These are phyloP conservation scores for Coelopa frigida DNA, from an alignment of 1,140 invertebrate species.

Conservation along the genomic window DNA sequence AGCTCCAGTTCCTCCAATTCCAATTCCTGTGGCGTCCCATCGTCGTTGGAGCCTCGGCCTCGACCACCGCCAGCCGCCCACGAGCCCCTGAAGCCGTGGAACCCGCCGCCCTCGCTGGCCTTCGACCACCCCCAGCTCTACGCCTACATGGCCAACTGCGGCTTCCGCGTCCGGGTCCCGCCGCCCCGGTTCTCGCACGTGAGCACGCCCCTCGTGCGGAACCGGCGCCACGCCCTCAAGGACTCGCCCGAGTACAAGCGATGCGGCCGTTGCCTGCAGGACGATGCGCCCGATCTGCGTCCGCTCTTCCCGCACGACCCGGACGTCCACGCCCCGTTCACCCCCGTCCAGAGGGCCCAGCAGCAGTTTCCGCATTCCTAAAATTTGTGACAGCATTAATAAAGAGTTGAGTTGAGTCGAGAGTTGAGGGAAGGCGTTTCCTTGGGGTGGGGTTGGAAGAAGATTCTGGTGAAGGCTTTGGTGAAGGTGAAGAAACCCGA, in stretches of 20 bases:
- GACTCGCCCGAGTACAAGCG: slow-evolving; percentile 11
- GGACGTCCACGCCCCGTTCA: slow-evolving; percentile 14
- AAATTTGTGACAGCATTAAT: no score
- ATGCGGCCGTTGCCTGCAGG: background rate
- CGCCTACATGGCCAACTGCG: slow-evolving; percentile 8
- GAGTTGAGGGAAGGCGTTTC: no score
- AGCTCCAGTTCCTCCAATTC: background rate
- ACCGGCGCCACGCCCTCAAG: slow-evolving; percentile 13
- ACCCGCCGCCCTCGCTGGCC: slow-evolving; percentile 2
- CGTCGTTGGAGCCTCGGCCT: background rate
- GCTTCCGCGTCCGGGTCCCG: slow-evolving; percentile 6
- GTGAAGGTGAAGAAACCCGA: no score
- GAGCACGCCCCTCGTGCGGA: slow-evolving; percentile 10
- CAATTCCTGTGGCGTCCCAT: background rate
- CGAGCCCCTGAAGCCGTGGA: slow-evolving; percentile 7
- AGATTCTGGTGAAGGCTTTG: no score
- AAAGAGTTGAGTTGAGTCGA: no score
- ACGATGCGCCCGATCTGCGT: slow-evolving; percentile 9
- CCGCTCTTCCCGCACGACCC: slow-evolving; percentile 12
- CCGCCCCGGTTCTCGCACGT: slow-evolving; percentile 12
- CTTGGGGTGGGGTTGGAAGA: no score
- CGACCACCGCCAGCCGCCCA: no score
- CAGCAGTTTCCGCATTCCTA: no score
- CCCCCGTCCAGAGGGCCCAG: no score
- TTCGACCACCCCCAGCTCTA: background rate